Base-by-base conservation (phyloP, 1,140 invertebrate genomes). In the Formica selysi region DNA sequence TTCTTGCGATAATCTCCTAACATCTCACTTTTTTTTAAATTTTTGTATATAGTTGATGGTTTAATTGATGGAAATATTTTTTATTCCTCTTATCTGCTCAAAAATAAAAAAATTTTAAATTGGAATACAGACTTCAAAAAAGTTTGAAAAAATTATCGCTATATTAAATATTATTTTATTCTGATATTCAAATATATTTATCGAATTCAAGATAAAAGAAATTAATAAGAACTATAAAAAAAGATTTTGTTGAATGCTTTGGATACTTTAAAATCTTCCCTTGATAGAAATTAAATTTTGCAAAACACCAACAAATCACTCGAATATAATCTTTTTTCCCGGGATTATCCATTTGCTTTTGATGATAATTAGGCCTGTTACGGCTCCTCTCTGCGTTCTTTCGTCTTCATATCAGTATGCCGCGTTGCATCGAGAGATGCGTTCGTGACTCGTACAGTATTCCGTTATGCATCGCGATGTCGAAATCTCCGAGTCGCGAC, bases 1-100 rank as follows among this genome's bases (percentile, higher is more conserved):
- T 91, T 93, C 89, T 91, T 93, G 95, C 93, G 95, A 95, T 94
- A 84, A 86, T 87, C 92, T 94, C 92, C 89, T 81, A 54, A 95
- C 93, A 95, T 70, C 3, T 68, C 10, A 26, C 59, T 22, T 79
- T 41, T 70, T 48, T 87, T 62, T 54, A 13, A 29, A 61, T 4
- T 44, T 76, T 71, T 71, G 41, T 38, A 22, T 13, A 41, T 8
- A 0, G 1, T 64, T 44, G 2, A 29, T 29, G 26, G 1, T 44
- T 8, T 64, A 11, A 1, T 64, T 32, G 19, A 78, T 26, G 5
- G 3, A 32, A n/a, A 29, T 5, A n/a, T 22, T 65, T 48, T 41
- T 44, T 19, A 13, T 8, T 36, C 6, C 5, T 38, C 32, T 71
- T 71, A 54, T n/a, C 41, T 38, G 36, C 22, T 3, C 1, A 29